These are phyloP conservation scores for Triplophysa bombifrons DNA, from an alignment of 2,797 vertebrate genomes.

Conservation along the genomic window DNA sequence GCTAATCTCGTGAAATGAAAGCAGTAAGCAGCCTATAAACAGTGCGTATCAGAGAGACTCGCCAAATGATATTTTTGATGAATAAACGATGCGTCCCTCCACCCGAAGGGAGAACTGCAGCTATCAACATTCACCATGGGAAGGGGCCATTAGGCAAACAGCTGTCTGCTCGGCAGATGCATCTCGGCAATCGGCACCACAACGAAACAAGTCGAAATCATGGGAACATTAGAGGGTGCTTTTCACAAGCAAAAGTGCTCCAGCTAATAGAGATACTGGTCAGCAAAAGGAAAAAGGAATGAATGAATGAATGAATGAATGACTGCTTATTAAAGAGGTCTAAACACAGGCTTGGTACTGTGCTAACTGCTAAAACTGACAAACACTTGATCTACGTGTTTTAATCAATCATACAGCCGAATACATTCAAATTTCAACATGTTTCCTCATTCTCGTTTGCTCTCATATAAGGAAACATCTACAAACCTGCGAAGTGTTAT, in stretches of 20 bases:
- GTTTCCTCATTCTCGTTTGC: not conserved
- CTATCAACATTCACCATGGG: constrained; percentile 26
- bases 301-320: not conserved
- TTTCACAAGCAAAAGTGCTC: constrained; percentile 20
- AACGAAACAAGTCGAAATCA: constrained; percentile 20
- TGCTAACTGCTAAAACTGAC: too few species aligned
- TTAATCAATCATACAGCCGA: not conserved
- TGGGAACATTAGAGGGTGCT: constrained; percentile 3
- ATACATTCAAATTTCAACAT: not conserved
- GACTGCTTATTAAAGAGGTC: not conserved
- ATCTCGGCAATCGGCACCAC: constrained; percentile 24
- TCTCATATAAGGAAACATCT: too few species aligned
- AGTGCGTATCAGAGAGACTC: not conserved
- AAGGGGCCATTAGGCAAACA: constrained; percentile 42
- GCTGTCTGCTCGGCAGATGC: constrained; percentile 25
- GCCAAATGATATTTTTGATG: constrained; percentile 37
- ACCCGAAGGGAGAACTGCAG: constrained; percentile 24
- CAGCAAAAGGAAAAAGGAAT: constrained; percentile 4
- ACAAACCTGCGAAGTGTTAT: too few species aligned
- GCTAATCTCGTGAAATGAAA: constrained; percentile 45
- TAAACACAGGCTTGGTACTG: too few species aligned
- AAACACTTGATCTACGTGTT: not conserved
- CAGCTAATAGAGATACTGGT: constrained; percentile 5
- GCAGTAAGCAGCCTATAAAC: constrained; percentile 23
- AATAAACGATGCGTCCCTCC: constrained; percentile 30